phyloP scores from a whole-genome alignment of 2,888 invertebrate species.

The Lysandra bellargus region DNA sequence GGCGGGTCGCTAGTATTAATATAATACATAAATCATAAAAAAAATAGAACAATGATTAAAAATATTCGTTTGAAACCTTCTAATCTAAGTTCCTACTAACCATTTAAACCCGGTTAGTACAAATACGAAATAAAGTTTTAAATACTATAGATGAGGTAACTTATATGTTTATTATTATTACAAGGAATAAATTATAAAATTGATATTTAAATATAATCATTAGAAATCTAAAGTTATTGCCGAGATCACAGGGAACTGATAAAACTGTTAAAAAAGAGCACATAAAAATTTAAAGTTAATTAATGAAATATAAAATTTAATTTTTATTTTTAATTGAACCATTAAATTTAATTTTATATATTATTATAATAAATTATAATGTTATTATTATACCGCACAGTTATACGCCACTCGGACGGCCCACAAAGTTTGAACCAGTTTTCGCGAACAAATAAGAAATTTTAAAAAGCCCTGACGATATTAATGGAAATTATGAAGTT shows the following conservation, averaged over 20 bases:
- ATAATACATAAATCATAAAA: no score
- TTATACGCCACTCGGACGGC: not conserved
- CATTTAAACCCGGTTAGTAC: not conserved
- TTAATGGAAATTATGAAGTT: constrained; percentile 21
- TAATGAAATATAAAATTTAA: constrained; percentile 13
- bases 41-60: no score
- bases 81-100: not conserved
- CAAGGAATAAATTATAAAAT: not conserved
- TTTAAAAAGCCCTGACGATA: not conserved
- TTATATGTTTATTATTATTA: not conserved
- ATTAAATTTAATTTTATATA: constrained; percentile 16
- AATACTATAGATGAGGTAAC: not conserved
- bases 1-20: no score
- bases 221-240: constrained; percentile 12
- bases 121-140: not conserved
- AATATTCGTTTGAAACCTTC: not conserved
- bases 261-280: constrained; percentile 5
- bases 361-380: constrained; percentile 16
- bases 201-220: constrained; percentile 4
- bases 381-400: not conserved
- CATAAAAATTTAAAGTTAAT: constrained; percentile 16
- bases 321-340: constrained; percentile 16
- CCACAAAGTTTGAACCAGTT: constrained; percentile 4
- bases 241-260: not conserved
- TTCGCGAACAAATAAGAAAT: constrained; percentile 11